Evolutionary conservation across 2,797 vertebrate species (phyloP), one percentile per base, ranked within the genome.

Genomic region (Tapera naevia): DNA sequence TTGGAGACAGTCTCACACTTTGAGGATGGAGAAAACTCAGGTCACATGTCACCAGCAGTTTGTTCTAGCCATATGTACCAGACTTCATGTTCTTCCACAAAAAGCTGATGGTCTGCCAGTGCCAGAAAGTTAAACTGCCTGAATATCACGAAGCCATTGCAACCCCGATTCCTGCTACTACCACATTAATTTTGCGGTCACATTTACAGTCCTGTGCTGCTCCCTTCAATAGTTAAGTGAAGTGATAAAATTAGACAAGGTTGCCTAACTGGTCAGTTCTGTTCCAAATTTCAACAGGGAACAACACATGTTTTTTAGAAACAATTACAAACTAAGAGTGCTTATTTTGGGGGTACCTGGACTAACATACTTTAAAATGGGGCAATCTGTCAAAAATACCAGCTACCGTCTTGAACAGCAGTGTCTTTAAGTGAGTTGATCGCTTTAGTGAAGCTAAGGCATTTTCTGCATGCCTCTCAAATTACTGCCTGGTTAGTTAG

Each of bases 401-500:
- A 45, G 51, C 30, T 67, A 17, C 30, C 66, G 27, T 17, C 80
- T 43, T 37, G 28, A 79, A 51, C 3, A 70, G 61, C 56, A 46
- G 46, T 51, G 56, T 51, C 43, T 61, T 72, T 37, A 39, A 92
- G 50, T 8, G 81, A 84, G 73, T 80, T 70, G 76, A 81, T 96
- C 83, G 17, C 66, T 89, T 86, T 53, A 76, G 86, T 70, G 80
- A 88, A 85, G 83, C 76, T 82, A 82, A 93, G 24, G 67, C 9
- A 7, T 64, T 83, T 89, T 75, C 87, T 75, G 43, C 56, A 39
- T 32, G 67, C 64, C n/a, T 91, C 89, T 91, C 21, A 0, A 84
- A 89, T 92, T 89, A 91, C 92, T 85, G 64, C 70, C 73, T 6
- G 7, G n/a, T 86, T 94, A 79, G 85, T 73, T 83, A 88, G 88